phyloP scores from a whole-genome alignment of 2,888 invertebrate genomes.

The Automeris io region DNA sequence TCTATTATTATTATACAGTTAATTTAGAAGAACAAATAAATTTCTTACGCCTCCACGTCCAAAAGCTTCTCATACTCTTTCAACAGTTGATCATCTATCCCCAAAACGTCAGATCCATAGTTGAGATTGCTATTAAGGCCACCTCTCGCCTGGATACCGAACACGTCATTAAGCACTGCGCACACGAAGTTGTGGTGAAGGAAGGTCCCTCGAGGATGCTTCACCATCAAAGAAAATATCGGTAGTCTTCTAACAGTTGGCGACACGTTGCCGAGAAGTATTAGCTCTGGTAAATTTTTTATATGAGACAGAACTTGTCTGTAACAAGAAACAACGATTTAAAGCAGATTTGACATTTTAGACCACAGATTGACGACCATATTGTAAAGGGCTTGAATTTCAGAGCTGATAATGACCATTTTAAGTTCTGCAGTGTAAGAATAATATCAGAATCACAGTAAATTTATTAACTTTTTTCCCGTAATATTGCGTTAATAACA shows the following conservation, averaged over 20 bases:
- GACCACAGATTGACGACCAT: no score
- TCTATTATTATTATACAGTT: background rate
- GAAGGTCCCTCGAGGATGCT: conserved; percentile 87
- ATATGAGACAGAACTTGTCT: conserved; percentile 89
- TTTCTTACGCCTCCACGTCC: conserved; percentile 64
- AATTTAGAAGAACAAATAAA: no score
- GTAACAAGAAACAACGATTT: conserved; percentile 44
- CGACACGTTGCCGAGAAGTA: conserved; percentile 84
- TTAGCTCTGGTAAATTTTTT: conserved; percentile 86
- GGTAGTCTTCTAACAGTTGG: conserved; percentile 83
- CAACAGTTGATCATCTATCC: conserved; percentile 86
- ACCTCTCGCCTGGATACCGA: conserved; percentile 91
- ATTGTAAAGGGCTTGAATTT: no score
- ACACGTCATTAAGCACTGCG: conserved; percentile 92
- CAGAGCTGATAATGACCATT: no score
- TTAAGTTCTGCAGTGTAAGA: no score
- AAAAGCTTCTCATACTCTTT: conserved; percentile 83
- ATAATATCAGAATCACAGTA: no score
- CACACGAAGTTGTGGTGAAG: conserved; percentile 93
- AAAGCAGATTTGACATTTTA: no score
- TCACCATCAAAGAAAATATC: conserved; percentile 90
- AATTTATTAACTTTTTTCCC: no score
- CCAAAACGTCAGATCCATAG: conserved; percentile 90
- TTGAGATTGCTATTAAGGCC: conserved; percentile 89
- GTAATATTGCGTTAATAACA: no score